A percentile compares a stretch with the other conserved stretches of the same genome.
phyloP scores from a whole-genome alignment of 2,888 invertebrate genomes.

The Heliconius cydno region DNA sequence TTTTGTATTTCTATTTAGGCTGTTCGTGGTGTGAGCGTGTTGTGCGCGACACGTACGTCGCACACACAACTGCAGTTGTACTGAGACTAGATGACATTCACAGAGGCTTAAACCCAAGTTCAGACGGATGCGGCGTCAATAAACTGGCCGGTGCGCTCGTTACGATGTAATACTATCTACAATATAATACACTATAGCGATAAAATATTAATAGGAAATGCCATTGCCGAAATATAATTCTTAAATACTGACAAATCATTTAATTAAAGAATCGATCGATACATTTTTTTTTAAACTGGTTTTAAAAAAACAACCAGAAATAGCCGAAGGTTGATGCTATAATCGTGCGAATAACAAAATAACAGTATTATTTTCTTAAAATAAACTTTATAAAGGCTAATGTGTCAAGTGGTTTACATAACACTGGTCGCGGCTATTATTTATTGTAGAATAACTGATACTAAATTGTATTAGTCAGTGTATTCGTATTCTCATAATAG shows the following conservation, averaged over 20 bases:
- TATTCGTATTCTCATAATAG: conserved; percentile 6
- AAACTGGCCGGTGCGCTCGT: conserved; percentile 67
- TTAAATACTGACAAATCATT: neutral
- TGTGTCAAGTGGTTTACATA: conserved; percentile 24
- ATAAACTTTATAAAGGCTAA: conserved; percentile 17
- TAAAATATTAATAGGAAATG: conserved; percentile 23
- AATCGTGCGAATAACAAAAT: neutral
- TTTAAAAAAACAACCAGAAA: conserved; percentile 7
- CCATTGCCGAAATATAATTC: neutral
- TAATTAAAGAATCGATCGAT: neutral
- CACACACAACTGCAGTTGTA: conserved; percentile 68
- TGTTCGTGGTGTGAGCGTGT: conserved; percentile 47
- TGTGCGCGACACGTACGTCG: conserved; percentile 61
- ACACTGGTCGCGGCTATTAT: neutral
- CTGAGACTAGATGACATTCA: conserved; percentile 81
- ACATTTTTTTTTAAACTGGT: neutral
- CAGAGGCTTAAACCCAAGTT: conserved; percentile 78
- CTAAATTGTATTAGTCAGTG: conserved; percentile 8
- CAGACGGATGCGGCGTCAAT: conserved; percentile 75
- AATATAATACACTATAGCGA: conserved; percentile 44
- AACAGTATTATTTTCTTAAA: conserved; percentile 8
- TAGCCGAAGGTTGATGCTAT: conserved; percentile 11
- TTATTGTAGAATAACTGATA: conserved; percentile 15
- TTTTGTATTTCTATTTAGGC: conserved; percentile 51
- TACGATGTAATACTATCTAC: conserved; percentile 67